phyloP scores from a whole-genome alignment of 2,888 invertebrate species.

The Hydropsyche betteni region DNA sequence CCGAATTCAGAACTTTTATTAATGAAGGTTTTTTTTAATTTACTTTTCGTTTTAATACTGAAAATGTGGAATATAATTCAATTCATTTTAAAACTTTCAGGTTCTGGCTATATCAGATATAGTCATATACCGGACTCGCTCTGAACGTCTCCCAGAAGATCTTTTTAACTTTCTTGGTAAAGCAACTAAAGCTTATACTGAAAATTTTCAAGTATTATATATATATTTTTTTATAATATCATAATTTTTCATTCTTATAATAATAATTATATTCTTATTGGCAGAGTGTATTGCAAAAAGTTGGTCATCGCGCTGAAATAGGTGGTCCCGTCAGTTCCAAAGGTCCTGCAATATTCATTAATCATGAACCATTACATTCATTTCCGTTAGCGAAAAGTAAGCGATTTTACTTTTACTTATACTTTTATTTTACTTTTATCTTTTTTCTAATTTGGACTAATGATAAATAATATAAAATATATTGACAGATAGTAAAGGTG shows the following conservation, averaged over 20 bases:
- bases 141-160: conserved; percentile 78
- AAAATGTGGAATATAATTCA: neutral
- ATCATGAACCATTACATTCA: conserved; percentile 82
- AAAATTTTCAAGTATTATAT: conserved; percentile 71
- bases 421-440: too few species aligned
- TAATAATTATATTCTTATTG: conserved; percentile 17
- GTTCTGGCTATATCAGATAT: conserved; percentile 85
- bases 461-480: neutral
- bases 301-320: conserved; percentile 58
- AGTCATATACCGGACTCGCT: conserved; percentile 78
- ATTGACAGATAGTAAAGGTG: conserved; percentile 29
- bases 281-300: conserved; percentile 53
- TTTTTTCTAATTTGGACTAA: conserved; percentile 8
- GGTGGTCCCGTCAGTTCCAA: conserved; percentile 64
- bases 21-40: conserved; percentile 16
- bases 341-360: conserved; percentile 80
- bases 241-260: conserved; percentile 43
- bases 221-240: conserved; percentile 54
- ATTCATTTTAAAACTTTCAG: conserved; percentile 54
- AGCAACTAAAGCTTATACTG: conserved; percentile 77
- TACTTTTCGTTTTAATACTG: too few species aligned
- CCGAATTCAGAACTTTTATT: conserved; percentile 19
- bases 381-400: conserved; percentile 69
- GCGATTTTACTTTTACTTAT: conserved; percentile 51
- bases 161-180: conserved; percentile 80